Evolutionary conservation across 1,140 invertebrate genomes (phyloP), one percentile per base, ranked within the genome.

Genomic region (Scaptomyza graminum): DNA sequence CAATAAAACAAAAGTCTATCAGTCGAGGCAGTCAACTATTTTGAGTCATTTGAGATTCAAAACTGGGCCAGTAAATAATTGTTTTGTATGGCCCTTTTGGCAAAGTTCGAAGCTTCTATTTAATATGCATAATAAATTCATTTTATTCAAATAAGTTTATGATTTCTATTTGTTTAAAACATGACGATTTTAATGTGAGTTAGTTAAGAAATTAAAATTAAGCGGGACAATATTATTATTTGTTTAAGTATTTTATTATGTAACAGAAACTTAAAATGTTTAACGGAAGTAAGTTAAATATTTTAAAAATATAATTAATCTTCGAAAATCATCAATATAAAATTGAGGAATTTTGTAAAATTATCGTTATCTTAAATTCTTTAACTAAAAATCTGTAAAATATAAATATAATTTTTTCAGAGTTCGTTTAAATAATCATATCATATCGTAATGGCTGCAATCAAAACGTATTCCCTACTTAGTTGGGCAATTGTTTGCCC

Each of bases 1-100:
- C 43, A 46, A 25, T 8, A 74, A 71, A 59, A 77, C 55, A 54
- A 56, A 73, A 80, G 52, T 68, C 67, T 80, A 82, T 81, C 78
- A 77, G 62, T 13, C 31, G 39, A 44, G 51, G 16, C 51, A 60
- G 13, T 54, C 56, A 44, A 16, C 22, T 46, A 41, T 43, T 18
- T 47, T 47, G 11, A 31, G 60, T 49, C 71, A 70, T 56, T 51
- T 31, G 66, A 39, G 71, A 57, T 50, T 63, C 46, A 41, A 57
- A 70, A 70, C 46, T 44, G 54, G 52, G 50, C 44, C 55, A 56
- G 3, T 25, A 25, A 34, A 63, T 56, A 57, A 69, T 52, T 69
- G 67, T 64, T 70, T 70, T 54, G 25, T 47, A 55, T 46, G 7
- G 39, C 12, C 16, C 28, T 46, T 34, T n/a, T 6, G 18, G 22